A percentile compares a stretch with the other conserved stretches of the same genome.
These are phyloP conservation scores for Collichthys lucidus DNA, from an alignment of 2,113 vertebrate genomes.

Conservation along the genomic window DNA sequence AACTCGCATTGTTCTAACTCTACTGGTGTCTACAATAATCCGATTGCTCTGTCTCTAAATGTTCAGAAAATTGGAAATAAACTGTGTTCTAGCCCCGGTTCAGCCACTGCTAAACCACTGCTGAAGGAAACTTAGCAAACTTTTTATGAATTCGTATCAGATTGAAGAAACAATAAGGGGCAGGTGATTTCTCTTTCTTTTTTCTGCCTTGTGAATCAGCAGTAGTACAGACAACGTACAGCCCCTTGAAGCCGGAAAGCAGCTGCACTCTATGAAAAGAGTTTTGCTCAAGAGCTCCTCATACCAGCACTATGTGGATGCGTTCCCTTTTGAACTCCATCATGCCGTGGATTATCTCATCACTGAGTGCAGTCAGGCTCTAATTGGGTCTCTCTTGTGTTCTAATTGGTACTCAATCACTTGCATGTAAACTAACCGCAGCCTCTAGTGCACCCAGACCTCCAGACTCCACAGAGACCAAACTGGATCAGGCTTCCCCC, in stretches of 20 bases:
- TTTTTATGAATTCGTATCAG: neutral
- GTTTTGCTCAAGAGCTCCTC: constrained; percentile 47
- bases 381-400: constrained; percentile 56
- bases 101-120: neutral
- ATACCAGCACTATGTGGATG: constrained; percentile 10
- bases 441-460: constrained; percentile 15
- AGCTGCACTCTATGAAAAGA: constrained; percentile 50
- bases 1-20: too few relatives aligned
- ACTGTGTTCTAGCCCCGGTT: neutral
- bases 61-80: neutral
- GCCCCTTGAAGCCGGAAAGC: constrained; percentile 38
- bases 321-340: constrained; percentile 62
- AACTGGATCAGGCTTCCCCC: constrained; percentile 23
- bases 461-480: constrained; percentile 4
- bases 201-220: constrained; percentile 18
- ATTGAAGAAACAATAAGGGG: neutral
- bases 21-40: too few relatives aligned
- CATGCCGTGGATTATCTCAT: constrained; percentile 67
- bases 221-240: neutral
- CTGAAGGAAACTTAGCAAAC: neutral
- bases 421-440: constrained; percentile 35
- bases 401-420: constrained; percentile 42
- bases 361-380: constrained; percentile 43
- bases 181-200: neutral
- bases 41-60: neutral